phyloP scores from a whole-genome alignment of 2,888 invertebrate species.

The Lasioglossum pauxillum region DNA sequence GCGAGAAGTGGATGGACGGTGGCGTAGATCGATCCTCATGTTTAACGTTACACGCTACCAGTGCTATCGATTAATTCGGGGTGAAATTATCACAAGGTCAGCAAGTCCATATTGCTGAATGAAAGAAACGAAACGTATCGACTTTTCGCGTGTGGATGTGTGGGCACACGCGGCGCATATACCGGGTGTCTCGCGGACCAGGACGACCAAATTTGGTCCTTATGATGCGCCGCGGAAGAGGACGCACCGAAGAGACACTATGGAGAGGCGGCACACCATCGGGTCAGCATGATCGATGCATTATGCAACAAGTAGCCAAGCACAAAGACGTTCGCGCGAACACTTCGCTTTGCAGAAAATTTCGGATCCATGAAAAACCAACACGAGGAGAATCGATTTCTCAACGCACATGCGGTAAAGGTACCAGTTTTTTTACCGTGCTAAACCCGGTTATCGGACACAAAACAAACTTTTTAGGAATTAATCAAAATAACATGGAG shows the following conservation, averaged over 20 bases:
- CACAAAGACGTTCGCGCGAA: conserved; percentile 22
- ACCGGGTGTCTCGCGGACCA: neutral
- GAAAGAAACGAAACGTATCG: conserved; percentile 55
- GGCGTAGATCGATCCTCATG: conserved; percentile 32
- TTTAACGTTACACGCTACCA: conserved; percentile 47
- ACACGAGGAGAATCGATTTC: neutral
- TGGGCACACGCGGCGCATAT: conserved; percentile 8
- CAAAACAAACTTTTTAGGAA: too few relatives aligned
- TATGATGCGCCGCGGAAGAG: neutral
- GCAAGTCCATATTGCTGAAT: conserved; percentile 56
- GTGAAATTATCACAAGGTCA: conserved; percentile 63
- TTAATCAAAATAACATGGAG: too few relatives aligned
- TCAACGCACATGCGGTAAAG: neutral
- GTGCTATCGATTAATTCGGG: conserved; percentile 63
- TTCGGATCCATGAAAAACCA: neutral
- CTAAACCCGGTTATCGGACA: too few relatives aligned
- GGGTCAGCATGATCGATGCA: conserved; percentile 65
- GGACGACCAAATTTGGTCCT: neutral
- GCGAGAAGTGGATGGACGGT: conserved; percentile 14
- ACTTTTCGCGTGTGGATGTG: conserved; percentile 28
- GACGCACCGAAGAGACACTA: conserved; percentile 44
- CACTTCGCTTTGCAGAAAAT: neutral
- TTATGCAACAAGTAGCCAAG: conserved; percentile 74
- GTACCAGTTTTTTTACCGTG: too few relatives aligned
- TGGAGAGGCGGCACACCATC: conserved; percentile 9